Conservation (phyloP, 2,797 vertebrate species). For the Acestrorhynchus altus region DNA sequence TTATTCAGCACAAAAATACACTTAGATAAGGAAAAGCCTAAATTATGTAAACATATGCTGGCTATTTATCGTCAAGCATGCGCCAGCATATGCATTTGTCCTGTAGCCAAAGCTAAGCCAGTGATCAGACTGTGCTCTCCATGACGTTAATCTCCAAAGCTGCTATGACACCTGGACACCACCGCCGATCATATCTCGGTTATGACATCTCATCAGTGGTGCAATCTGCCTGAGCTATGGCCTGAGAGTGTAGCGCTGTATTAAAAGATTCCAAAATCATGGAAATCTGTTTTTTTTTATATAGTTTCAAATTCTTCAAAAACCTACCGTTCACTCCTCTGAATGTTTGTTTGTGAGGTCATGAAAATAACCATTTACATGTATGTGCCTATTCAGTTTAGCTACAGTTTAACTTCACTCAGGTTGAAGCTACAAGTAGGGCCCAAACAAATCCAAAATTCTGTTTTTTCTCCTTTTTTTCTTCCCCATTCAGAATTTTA, state of each 20-base stretch:
- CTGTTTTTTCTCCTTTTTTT: too few relatives aligned
- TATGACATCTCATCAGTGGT: background rate
- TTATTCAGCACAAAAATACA: conserved; percentile 28
- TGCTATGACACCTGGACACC: conserved; percentile 19
- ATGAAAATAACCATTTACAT: too few relatives aligned
- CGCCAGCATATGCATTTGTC: conserved; percentile 5
- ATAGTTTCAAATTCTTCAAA: too few relatives aligned
- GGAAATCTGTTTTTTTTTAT: too few relatives aligned
- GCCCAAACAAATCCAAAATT: too few relatives aligned
- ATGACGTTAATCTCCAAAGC: conserved; percentile 25
- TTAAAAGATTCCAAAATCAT: too few relatives aligned
- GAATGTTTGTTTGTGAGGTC: too few relatives aligned
- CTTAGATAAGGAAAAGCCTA: background rate
- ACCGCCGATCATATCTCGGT: background rate
- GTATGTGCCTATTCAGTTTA: too few relatives aligned
- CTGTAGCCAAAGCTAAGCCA: background rate
- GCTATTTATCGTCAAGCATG: background rate
- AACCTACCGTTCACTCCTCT: too few relatives aligned
- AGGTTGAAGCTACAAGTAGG: too few relatives aligned
- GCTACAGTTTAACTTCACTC: too few relatives aligned
- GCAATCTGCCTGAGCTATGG: background rate
- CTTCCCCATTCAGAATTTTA: too few relatives aligned
- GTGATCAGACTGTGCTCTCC: conserved; percentile 12
- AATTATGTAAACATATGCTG: conserved; percentile 38
- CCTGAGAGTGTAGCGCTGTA: background rate